Base-by-base conservation (phyloP, 2,888 invertebrate genomes). In the Strigamia maritima region DNA sequence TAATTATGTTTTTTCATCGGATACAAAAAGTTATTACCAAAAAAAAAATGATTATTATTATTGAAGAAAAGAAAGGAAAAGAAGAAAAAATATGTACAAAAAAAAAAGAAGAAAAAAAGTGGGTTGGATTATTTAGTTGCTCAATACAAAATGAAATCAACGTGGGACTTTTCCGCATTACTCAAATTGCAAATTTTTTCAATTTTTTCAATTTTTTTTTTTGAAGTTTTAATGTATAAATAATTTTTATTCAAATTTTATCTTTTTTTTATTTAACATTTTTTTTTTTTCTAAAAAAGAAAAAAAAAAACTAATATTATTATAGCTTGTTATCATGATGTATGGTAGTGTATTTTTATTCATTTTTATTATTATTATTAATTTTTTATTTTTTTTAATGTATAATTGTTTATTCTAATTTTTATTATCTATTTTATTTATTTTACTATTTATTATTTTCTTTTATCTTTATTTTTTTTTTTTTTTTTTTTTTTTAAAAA, bases 81-180 rank as follows among this genome's bases (percentile, higher is more conserved):
- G 19, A 44, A 26, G 35, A 70, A 26, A 70, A 70, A 28, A 28
- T 28, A 70, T 28, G 26, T 54, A 54, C 19, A 54, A 16, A 49
- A 49, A 44, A 44, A 44, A 60, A 60, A 24, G 70, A 54, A 16
- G n/a, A 49, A 44, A 44, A 44, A 60, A 60, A 24, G 70, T 70
- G 28, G 70, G 70, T 70, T 28, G 70, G 28, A 70, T 70, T 70
- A 70, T 70, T 70, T 70, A 70, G 70, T 70, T 70, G 70, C 70
- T 70, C 70, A 70, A 70, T 26, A 28, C 70, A 70, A 70, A 28
- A 70, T 70, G 70, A 70, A 70, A 70, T 70, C 70, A 70, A 70
- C 70, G 70, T 70, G 70, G 26, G 70, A 70, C 70, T 70, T 70
- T 70, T 70, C 70, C 70, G 70, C 70, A 70, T 70, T 70, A 70